Conservation (phyloP, 30 jellyfish, hydroid and myxozoan species). For the Turritopsis dohrnii region DNA sequence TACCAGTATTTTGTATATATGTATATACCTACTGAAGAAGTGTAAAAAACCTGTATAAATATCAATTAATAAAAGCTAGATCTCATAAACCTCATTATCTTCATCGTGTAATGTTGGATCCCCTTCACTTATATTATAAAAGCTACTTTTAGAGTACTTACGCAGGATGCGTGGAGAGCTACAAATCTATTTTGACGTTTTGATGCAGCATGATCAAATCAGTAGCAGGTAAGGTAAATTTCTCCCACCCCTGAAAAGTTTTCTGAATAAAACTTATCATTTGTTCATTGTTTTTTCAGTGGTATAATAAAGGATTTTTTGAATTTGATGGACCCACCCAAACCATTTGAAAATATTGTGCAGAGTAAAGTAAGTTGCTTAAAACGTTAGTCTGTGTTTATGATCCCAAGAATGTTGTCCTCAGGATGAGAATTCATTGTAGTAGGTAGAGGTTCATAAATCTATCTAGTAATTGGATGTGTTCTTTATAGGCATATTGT, state of each 20-base stretch:
- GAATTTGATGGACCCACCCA: not conserved
- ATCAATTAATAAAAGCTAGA: no score
- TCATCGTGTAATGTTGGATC: not conserved
- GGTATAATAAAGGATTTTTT: not conserved
- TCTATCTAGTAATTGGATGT: not conserved
- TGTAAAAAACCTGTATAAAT: no score
- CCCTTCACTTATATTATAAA: not conserved
- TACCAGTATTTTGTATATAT: no score
- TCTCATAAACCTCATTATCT: no score
- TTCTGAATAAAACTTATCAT: no score
- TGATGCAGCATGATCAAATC: constrained; percentile 6
- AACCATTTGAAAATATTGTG: not conserved
- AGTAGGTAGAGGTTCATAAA: no score
- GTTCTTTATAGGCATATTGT: not conserved
- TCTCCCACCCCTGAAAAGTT: not conserved
- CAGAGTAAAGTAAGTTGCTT: constrained; percentile 5
- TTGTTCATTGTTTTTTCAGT: no score
- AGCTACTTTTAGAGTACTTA: constrained; percentile 5
- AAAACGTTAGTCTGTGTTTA: not conserved
- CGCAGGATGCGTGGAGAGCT: constrained; percentile 1
- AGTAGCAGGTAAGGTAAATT: not conserved
- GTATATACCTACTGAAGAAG: no score
- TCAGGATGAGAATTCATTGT: not conserved
- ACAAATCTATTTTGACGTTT: constrained; percentile 1
- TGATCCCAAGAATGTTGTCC: not conserved